Percentiles rank a stretch among this genome's conserved stretches.
Evolutionary conservation across 2,888 invertebrate genomes (phyloP).

Genomic region (Dexiosoma caninum): DNA sequence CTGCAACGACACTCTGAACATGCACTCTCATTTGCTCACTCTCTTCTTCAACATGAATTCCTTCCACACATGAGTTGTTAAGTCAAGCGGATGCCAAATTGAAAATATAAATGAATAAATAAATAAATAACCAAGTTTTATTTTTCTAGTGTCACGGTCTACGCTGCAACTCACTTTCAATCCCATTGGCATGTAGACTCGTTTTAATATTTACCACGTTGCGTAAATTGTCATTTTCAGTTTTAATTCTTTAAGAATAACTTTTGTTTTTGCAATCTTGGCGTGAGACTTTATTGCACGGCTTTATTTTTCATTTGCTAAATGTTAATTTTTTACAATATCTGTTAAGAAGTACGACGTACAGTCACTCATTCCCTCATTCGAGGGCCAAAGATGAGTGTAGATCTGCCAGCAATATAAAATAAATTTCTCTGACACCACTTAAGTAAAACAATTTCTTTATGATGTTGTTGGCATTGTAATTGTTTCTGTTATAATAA

Average conservation of each 20-base stretch:
- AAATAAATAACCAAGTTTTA: constrained; percentile 27
- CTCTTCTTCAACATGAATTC: too few relatives aligned
- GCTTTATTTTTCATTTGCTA: constrained; percentile 6
- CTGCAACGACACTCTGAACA: background rate
- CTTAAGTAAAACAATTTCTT: constrained; percentile 58
- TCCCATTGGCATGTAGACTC: constrained; percentile 12
- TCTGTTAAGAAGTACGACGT: background rate
- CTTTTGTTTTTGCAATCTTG: background rate
- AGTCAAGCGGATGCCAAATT: constrained; percentile 41
- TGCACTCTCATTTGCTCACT: background rate
- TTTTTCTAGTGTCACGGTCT: background rate
- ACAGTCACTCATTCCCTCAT: background rate
- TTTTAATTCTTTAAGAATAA: constrained; percentile 22
- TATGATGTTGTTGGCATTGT: constrained; percentile 21
- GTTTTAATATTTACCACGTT: background rate
- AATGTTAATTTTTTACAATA: background rate
- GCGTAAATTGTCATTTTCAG: constrained; percentile 43
- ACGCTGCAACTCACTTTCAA: constrained; percentile 4
- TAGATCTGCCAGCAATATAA: constrained; percentile 18
- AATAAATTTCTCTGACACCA: constrained; percentile 59
- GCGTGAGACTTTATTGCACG: constrained; percentile 24
- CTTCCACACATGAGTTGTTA: background rate
- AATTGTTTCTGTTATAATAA: background rate
- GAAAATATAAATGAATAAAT: constrained; percentile 25
- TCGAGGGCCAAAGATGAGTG: background rate